Conservation (phyloP, 1,140 invertebrate genomes). For the Tetragonula clypearis region DNA sequence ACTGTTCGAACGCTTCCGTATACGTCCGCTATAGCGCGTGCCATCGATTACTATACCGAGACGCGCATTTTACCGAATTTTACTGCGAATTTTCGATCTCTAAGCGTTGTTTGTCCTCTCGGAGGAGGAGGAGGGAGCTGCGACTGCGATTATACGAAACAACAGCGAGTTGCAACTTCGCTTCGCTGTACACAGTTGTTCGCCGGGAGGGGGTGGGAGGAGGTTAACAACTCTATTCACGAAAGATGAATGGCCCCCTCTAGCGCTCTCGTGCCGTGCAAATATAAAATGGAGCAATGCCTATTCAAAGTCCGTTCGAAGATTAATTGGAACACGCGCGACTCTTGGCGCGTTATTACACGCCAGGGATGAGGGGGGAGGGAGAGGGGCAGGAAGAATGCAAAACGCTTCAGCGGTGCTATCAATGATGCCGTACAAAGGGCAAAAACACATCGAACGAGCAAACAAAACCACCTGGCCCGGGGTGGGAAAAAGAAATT, state of each 20-base stretch:
- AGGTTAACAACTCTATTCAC: constrained; percentile 10
- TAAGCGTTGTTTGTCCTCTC: background rate
- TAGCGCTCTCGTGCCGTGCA: background rate
- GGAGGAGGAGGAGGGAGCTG: background rate
- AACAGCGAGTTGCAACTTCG: background rate
- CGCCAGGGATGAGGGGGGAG: background rate
- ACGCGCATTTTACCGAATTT: no score
- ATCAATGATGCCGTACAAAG: background rate
- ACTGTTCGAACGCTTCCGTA: no score
- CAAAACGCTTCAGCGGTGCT: background rate
- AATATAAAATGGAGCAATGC: constrained; percentile 11
- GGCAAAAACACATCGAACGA: background rate
- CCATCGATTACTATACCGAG: no score
- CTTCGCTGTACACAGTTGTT: background rate
- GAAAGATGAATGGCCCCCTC: background rate
- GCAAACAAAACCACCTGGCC: background rate
- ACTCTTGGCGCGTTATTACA: background rate
- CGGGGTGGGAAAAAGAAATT: background rate
- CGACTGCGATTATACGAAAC: background rate
- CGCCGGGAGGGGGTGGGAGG: background rate
- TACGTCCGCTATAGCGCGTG: no score
- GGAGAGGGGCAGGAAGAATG: background rate
- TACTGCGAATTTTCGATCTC: background rate
- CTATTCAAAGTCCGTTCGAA: constrained; percentile 7
- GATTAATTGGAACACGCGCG: constrained; percentile 14